These are phyloP conservation scores for Eucriotettix oculatus DNA, from an alignment of 2,888 invertebrate species.

Conservation along the genomic window DNA sequence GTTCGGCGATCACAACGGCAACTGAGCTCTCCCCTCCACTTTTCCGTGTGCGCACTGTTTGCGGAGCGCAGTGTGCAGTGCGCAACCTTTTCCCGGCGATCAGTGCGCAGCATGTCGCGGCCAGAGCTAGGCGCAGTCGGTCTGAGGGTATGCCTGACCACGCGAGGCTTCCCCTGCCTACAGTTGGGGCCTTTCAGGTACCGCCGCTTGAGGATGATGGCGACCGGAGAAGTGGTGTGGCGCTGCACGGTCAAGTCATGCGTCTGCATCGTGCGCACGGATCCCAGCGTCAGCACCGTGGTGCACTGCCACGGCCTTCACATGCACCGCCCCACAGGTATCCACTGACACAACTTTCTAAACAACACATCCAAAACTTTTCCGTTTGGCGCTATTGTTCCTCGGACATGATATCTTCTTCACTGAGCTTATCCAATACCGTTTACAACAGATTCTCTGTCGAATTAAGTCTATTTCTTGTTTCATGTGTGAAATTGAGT, in stretches of 20 bases:
- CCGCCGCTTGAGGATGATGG: conserved; percentile 3
- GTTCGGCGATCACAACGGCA: too few species aligned
- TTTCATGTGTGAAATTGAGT: too few species aligned
- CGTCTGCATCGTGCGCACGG: conserved; percentile 2
- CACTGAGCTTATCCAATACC: too few species aligned
- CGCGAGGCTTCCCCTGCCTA: conserved; percentile 5
- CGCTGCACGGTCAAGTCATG: conserved; percentile 7
- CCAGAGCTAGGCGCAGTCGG: not conserved
- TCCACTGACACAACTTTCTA: too few species aligned
- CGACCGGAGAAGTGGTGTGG: conserved; percentile 4
- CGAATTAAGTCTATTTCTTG: too few species aligned
- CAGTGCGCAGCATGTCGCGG: not conserved
- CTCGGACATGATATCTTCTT: too few species aligned
- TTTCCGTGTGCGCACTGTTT: not conserved
- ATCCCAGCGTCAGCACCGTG: not conserved
- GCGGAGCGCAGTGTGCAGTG: not conserved
- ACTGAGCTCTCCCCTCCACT: not conserved
- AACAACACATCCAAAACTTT: too few species aligned
- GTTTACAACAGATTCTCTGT: too few species aligned
- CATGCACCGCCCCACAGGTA: not conserved
- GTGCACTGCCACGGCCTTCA: conserved; percentile 1
- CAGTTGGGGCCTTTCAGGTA: conserved; percentile 5
- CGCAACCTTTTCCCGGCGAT: not conserved
- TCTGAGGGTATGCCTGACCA: not conserved
- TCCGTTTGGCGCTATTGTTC: too few species aligned